Evolutionary conservation across 2,888 invertebrate species (phyloP), one percentile per base, ranked within the genome.

Genomic region (Magallana nippona): DNA sequence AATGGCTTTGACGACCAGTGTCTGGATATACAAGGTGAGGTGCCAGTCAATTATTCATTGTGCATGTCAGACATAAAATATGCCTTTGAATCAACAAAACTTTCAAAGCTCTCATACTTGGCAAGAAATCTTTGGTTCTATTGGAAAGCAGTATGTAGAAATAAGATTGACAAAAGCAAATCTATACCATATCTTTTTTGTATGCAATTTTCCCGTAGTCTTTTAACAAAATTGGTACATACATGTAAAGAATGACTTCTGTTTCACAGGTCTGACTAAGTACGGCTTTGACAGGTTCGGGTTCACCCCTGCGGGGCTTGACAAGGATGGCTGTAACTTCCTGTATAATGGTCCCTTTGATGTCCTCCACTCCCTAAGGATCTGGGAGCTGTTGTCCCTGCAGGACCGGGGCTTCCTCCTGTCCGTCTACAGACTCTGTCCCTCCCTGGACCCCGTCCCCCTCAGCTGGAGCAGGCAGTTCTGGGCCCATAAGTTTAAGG

Each of bases 341-440:
- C 88, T 88, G 81, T 90, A 86, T 86, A 86, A 87, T 63, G 92
- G 93, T 55, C 92, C 93, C 10, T 92, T 90, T 86, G 86, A 90
- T 79, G 88, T 90, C 0, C 86, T 88, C 5, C 91, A 91, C 55
- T 90, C 91, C 0, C 80, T 87, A 71, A 85, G 78, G 57, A 89
- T 92, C 44, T 90, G 90, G 88, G 85, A 90, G 81, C 88, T 90
- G 17, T 86, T 93, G 19, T 85, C 86, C 8, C 84, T 87, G 19
- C 93, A 93, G 85, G 86, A 89, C 44, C 89, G 91, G 60, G 81
- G 81, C 0, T 93, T 92, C 82, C 85, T 93, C 56, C 89, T 90
- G 89, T 87, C 89, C 1, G 83, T 92, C 80, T 82, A 86, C 2
- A 86, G 92, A 17, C 89, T 89, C 5, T 93, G 93, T 84, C 89